These are phyloP conservation scores for Chaetogeoica ovagalla DNA, from an alignment of 2,888 invertebrate species.

Conservation along the genomic window DNA sequence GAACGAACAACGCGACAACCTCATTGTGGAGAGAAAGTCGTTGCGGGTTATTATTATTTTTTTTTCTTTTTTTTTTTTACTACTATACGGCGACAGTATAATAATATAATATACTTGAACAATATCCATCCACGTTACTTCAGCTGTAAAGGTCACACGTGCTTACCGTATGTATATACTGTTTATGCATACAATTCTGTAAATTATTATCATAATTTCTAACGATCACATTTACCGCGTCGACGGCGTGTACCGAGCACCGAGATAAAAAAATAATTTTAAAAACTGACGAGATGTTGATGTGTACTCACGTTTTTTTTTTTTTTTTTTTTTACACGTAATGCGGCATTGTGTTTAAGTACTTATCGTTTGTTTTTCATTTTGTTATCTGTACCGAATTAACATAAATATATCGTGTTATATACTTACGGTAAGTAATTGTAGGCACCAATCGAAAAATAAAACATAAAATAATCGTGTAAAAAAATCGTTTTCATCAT, in stretches of 20 bases:
- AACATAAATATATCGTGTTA: too few species aligned
- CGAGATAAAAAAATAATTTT: slow-evolving; percentile 19
- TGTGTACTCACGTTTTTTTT: neutral
- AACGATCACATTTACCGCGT: neutral
- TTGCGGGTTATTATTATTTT: neutral
- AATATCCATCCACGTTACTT: neutral
- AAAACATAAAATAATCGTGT: neutral
- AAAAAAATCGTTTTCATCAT: neutral
- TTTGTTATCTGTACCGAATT: too few species aligned
- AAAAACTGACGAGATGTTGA: neutral
- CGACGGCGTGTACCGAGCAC: neutral
- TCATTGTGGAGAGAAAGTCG: slow-evolving; percentile 37
- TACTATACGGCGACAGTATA: slow-evolving; percentile 26
- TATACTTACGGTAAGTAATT: too few species aligned
- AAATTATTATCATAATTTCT: neutral
- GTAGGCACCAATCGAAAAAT: neutral
- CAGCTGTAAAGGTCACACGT: slow-evolving; percentile 32
- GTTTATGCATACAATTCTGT: neutral
- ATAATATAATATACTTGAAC: slow-evolving; percentile 12
- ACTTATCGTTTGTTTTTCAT: too few species aligned
- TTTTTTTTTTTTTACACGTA: neutral
- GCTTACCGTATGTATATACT: neutral
- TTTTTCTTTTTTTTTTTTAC: too few species aligned
- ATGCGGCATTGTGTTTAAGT: slow-evolving; percentile 12
- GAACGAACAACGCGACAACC: slow-evolving; percentile 29